Evolutionary conservation across 2,888 invertebrate genomes (phyloP).

Genomic region (Cyaniris semiargus): DNA sequence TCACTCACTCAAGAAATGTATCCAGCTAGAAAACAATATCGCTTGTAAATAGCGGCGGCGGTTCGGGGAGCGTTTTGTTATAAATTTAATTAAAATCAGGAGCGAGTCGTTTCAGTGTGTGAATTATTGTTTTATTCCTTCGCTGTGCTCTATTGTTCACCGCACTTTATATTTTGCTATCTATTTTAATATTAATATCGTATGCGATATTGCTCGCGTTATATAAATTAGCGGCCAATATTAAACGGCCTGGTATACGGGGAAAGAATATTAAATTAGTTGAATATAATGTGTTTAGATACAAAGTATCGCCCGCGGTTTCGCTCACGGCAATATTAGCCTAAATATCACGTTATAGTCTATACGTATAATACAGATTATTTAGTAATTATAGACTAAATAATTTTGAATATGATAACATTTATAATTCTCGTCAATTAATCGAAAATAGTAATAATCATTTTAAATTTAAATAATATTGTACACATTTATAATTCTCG

Average conservation of each 20-base stretch:
- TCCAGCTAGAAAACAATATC: constrained; percentile 37
- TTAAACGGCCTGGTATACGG: not conserved
- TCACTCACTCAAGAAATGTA: constrained; percentile 30
- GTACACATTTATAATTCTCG: no score
- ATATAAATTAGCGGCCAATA: constrained; percentile 22
- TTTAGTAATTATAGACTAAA: no score
- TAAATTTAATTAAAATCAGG: constrained; percentile 57
- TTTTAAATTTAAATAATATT: no score
- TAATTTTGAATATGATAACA: no score
- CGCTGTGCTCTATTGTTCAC: constrained; percentile 30
- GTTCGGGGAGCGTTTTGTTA: constrained; percentile 49
- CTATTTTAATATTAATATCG: constrained; percentile 34
- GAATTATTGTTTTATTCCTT: constrained; percentile 41
- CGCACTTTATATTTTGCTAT: constrained; percentile 33
- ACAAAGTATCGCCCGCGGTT: not conserved
- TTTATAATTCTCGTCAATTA: no score
- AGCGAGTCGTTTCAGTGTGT: constrained; percentile 43
- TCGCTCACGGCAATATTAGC: not conserved
- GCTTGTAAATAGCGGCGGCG: constrained; percentile 50
- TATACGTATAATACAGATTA: not conserved
- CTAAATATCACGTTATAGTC: not conserved
- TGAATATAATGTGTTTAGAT: not conserved
- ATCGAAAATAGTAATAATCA: no score
- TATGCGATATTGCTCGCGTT: constrained; percentile 3
- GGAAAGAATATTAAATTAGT: constrained; percentile 16